Evolutionary conservation across 2,113 vertebrate species (phyloP).

Genomic region (Ageneiosus marmoratus): DNA sequence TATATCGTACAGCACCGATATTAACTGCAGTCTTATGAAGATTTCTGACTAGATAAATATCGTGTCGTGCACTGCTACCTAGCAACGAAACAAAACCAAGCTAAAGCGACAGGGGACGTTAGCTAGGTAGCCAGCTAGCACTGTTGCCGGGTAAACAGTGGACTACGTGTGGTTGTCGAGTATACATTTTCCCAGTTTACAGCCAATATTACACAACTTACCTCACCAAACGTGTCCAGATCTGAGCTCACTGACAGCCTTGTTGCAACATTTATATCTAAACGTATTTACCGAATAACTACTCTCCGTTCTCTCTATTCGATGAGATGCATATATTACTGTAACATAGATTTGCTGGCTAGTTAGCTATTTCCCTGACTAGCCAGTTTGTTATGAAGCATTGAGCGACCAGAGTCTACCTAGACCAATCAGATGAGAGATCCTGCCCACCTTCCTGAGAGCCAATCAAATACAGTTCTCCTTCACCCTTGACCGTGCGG

Average conservation of each 20-base stretch:
- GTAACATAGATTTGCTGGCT: background rate
- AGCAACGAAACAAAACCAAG: conserved; percentile 52
- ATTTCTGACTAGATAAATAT: background rate
- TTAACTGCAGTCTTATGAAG: no score
- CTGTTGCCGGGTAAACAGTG: conserved; percentile 19
- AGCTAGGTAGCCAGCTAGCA: background rate
- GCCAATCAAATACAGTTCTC: background rate
- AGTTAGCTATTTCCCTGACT: background rate
- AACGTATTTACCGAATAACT: background rate
- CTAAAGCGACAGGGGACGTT: background rate
- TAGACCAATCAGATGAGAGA: conserved; percentile 32
- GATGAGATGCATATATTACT: no score
- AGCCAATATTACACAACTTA: conserved; percentile 13
- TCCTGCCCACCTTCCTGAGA: conserved; percentile 10
- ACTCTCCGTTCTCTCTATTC: background rate
- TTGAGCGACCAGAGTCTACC: conserved; percentile 48
- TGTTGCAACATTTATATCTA: background rate
- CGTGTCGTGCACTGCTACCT: conserved; percentile 27
- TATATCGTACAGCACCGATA: no score
- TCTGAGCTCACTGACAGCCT: background rate
- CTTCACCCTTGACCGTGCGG: background rate
- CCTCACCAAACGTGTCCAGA: conserved; percentile 7
- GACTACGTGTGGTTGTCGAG: background rate
- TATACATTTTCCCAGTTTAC: background rate
- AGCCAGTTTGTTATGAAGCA: conserved; percentile 58